A percentile compares a stretch with the other conserved stretches of the same genome.
These are phyloP conservation scores for Loriculus beryllinus DNA, from an alignment of 2,797 vertebrate species.

Conservation along the genomic window DNA sequence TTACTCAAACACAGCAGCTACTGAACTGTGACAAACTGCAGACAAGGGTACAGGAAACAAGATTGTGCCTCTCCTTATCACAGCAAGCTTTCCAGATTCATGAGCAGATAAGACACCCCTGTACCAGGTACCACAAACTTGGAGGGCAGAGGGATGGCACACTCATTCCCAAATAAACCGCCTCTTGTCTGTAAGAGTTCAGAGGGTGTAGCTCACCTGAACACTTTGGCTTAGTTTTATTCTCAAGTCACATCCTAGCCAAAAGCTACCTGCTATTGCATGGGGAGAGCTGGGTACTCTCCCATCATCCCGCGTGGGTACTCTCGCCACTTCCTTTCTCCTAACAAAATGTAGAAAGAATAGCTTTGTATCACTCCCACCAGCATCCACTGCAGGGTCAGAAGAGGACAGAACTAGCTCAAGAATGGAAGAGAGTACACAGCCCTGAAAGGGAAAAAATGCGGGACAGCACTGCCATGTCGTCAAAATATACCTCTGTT, in stretches of 20 bases:
- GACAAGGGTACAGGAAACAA: not conserved
- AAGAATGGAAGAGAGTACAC: not conserved
- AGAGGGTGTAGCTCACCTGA: not conserved
- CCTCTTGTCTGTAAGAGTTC: not conserved
- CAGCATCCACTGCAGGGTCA: not conserved
- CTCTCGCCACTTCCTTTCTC: not conserved
- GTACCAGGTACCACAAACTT: not conserved
- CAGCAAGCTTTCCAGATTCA: not conserved
- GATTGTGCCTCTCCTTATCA: not conserved
- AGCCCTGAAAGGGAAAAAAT: not conserved
- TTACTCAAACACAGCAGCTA: not conserved
- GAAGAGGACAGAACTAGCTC: not conserved
- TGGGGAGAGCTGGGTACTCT: not conserved
- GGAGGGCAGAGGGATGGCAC: not conserved
- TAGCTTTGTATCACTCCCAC: not conserved
- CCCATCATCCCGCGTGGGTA: not conserved
- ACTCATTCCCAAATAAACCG: not conserved
- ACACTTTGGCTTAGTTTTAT: not conserved
- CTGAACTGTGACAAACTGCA: slow-evolving; percentile 37
- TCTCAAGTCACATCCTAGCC: not conserved
- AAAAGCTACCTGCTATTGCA: rapidly evolving
- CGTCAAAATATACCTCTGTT: not conserved
- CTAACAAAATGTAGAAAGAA: not conserved
- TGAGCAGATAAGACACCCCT: not conserved
- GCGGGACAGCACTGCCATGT: not conserved